Conservation (phyloP, 2,888 invertebrate genomes). For the Elgonia sp. region DNA sequence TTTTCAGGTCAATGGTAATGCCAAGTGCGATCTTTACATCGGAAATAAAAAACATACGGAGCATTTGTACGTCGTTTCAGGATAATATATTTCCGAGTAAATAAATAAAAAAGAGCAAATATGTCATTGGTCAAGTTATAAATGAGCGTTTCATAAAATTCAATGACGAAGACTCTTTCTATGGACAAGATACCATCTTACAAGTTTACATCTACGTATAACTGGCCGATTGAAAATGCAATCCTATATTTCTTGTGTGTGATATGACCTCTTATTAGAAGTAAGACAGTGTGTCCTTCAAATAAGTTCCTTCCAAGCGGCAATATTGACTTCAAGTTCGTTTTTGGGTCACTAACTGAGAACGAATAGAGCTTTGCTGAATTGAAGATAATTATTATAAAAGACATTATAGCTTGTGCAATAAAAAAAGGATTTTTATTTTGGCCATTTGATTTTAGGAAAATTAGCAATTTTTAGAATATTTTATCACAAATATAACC, state of each 20-base stretch:
- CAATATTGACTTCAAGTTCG: slow-evolving; percentile 52
- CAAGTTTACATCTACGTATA: slow-evolving; percentile 23
- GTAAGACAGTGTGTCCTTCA: slow-evolving; percentile 48
- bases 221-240: slow-evolving; percentile 27
- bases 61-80: neutral
- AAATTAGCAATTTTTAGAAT: neutral
- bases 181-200: slow-evolving; percentile 11
- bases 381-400: slow-evolving; percentile 52
- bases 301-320: slow-evolving; percentile 51
- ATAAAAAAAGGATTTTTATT: slow-evolving; percentile 42
- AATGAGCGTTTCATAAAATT: slow-evolving; percentile 41
- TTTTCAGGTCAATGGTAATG: slow-evolving; percentile 38
- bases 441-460: slow-evolving; percentile 3
- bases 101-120: slow-evolving; percentile 26
- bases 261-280: slow-evolving; percentile 46
- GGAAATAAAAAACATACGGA: neutral
- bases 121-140: slow-evolving; percentile 18
- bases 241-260: slow-evolving; percentile 25
- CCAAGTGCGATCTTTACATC: slow-evolving; percentile 14
- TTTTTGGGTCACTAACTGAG: slow-evolving; percentile 59
- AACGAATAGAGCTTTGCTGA: slow-evolving; percentile 30
- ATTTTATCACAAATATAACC: too few species aligned
- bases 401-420: slow-evolving; percentile 18
- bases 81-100: neutral
- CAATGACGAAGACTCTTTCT: slow-evolving; percentile 26